Percentiles rank a stretch among this genome's conserved stretches.
Evolutionary conservation across 1,140 invertebrate genomes (phyloP).

Genomic region (Drosophila sproati): DNA sequence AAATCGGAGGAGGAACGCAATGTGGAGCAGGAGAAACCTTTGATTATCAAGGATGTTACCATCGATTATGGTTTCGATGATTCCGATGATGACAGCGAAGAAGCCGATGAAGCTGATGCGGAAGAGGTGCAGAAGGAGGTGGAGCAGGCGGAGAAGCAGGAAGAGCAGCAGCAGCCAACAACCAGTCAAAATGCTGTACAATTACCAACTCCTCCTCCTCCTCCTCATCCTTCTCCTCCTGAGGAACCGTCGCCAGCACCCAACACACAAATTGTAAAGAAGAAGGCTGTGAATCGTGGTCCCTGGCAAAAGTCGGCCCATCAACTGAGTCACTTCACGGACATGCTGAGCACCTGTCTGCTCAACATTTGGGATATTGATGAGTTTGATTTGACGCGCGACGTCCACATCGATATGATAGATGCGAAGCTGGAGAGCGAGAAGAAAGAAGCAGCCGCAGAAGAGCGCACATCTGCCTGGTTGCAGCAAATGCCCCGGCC

Average conservation of each 20-base stretch:
- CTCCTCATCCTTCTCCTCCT: not conserved
- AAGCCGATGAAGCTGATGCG: conserved; percentile 4
- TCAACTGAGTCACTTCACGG: conserved; percentile 39
- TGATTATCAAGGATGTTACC: conserved; percentile 42
- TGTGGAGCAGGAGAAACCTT: conserved; percentile 37
- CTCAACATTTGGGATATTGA: conserved; percentile 66
- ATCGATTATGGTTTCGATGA: conserved; percentile 60
- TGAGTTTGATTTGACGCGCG: conserved; percentile 54
- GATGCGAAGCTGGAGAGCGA: conserved; percentile 34
- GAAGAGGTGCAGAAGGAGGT: conserved; percentile 7
- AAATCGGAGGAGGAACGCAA: conserved; percentile 15
- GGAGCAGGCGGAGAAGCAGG: not conserved
- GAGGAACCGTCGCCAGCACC: not conserved
- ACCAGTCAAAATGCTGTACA: not conserved
- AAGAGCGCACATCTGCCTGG: conserved; percentile 46
- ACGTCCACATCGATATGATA: conserved; percentile 59
- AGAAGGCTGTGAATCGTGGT: conserved; percentile 51
- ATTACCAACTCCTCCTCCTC: too few species aligned
- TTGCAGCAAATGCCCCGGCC: conserved; percentile 39
- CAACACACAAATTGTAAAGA: not conserved
- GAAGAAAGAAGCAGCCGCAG: not conserved
- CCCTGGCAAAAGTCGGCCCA: conserved; percentile 67
- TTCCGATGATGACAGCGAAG: conserved; percentile 6
- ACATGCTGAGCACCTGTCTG: conserved; percentile 43
- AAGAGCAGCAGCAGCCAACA: not conserved